Evolutionary conservation across 2,888 invertebrate genomes (phyloP).

Genomic region (Caenorhabditis japonica): DNA sequence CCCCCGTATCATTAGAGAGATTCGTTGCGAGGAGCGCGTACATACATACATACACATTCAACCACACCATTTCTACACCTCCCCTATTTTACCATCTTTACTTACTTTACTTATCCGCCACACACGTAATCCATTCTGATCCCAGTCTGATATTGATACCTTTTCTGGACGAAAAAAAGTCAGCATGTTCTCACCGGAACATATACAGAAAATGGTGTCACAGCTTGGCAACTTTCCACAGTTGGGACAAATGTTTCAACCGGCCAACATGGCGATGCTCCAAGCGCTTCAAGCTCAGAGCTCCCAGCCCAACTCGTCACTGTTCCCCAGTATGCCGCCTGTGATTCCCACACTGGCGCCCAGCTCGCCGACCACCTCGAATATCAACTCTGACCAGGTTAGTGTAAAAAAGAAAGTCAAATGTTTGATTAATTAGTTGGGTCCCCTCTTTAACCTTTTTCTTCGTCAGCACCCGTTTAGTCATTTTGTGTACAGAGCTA

Average conservation of each 20-base stretch:
- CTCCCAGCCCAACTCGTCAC: constrained; percentile 20
- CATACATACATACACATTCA: constrained; percentile 42
- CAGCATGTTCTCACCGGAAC: constrained; percentile 59
- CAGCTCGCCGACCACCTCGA: constrained; percentile 59
- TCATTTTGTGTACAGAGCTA: no score
- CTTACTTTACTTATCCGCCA: constrained; percentile 5
- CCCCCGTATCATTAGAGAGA: constrained; percentile 53
- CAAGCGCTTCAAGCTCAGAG: constrained; percentile 40
- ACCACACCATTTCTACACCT: constrained; percentile 15
- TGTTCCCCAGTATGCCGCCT: constrained; percentile 40
- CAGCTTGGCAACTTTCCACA: constrained; percentile 48
- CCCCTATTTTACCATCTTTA: constrained; percentile 21
- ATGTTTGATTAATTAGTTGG: constrained; percentile 24
- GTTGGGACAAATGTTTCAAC: constrained; percentile 35
- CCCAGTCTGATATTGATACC: background rate
- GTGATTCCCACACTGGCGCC: constrained; percentile 46
- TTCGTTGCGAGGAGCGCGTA: constrained; percentile 45
- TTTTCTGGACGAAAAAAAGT: no score
- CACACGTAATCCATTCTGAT: constrained; percentile 1
- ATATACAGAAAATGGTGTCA: constrained; percentile 58
- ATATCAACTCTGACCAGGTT: constrained; percentile 62
- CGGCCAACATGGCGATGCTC: constrained; percentile 39
- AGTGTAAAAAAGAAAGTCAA: constrained; percentile 19
- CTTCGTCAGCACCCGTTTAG: no score
- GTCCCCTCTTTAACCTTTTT: no score